Evolutionary conservation across 2,113 vertebrate genomes (phyloP), one percentile per base, ranked within the genome.

Genomic region (Pseudois nayaur): DNA sequence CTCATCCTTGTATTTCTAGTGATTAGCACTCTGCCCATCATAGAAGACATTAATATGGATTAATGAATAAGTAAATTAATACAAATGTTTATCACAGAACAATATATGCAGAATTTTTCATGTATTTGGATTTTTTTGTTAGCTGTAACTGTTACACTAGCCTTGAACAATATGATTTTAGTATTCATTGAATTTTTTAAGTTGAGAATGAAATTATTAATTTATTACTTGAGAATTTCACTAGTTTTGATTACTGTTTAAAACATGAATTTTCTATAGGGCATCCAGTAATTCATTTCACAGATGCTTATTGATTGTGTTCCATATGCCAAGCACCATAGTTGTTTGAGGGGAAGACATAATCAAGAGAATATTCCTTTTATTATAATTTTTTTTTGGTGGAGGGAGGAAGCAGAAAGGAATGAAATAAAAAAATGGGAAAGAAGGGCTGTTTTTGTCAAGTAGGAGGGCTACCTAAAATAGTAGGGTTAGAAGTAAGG

Each of bases 241-340:
- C 4, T 76, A 89, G 54, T 76, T 94, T 97, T 93, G 52, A 74
- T 85, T 91, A 81, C 33, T 81, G 7, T 84, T 96, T 95, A 92
- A 95, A 95, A 92, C 43, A 86, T 55, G 50, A 45, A 50, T 91
- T 93, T 96, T 45, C 64, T 91, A 60, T 93, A 74, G 33, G 21
- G 5, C 36, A 52, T 91, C 60, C n/a, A 95, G 17, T 94, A 62
- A 86, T 95, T 87, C 21, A 90, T 96, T 95, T 50, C 40, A 50
- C 12, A 88, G 43, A 79, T 97, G 21, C 7, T 93, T 8, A 94
- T 33, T 79, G 45, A 92, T 96, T 96, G 64, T 97, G 54, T 97
- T 97, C 52, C 57, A 62, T 96, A 78, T 90, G 19, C 33, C 27
- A 92, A 54, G 74, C 45, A 92, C 59, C 57, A 52, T 93, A 27